Evolutionary conservation across 2,888 invertebrate genomes (phyloP).

Genomic region (Nycteola revayana): DNA sequence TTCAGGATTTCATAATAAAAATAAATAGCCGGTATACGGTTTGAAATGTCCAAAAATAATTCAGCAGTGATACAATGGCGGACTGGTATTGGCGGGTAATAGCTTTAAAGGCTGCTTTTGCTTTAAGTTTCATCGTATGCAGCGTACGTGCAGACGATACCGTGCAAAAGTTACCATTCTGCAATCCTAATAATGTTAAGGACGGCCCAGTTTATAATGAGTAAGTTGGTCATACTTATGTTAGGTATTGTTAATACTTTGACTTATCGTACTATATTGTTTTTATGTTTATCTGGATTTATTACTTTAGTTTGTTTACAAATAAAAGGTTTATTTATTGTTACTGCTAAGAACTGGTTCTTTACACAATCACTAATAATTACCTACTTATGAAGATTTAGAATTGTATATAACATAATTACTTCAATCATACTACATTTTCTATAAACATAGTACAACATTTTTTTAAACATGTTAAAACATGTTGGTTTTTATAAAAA

Average conservation of each 20-base stretch:
- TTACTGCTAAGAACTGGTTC: constrained; percentile 10
- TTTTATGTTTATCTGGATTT: too few species aligned
- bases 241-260: too few species aligned
- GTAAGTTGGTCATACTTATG: constrained; percentile 52
- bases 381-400: too few species aligned
- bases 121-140: constrained; percentile 58
- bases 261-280: too few species aligned
- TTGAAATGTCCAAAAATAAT: constrained; percentile 69
- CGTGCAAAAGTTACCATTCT: constrained; percentile 70
- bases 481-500: constrained; percentile 7
- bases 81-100: constrained; percentile 72
- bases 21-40: constrained; percentile 41
- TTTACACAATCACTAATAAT: constrained; percentile 8
- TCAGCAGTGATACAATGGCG: constrained; percentile 70
- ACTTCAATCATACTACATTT: too few species aligned
- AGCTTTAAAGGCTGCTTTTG: constrained; percentile 60
- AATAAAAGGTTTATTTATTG: constrained; percentile 16
- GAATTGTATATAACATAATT: too few species aligned
- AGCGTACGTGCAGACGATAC: constrained; percentile 65
- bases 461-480: constrained; percentile 2
- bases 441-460: constrained; percentile 20
- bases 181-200: constrained; percentile 62
- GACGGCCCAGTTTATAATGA: constrained; percentile 54
- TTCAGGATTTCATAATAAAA: constrained; percentile 56
- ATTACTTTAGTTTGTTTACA: constrained; percentile 38